phyloP scores from a whole-genome alignment of 2,888 invertebrate genomes.

The Adineta ricciae region DNA sequence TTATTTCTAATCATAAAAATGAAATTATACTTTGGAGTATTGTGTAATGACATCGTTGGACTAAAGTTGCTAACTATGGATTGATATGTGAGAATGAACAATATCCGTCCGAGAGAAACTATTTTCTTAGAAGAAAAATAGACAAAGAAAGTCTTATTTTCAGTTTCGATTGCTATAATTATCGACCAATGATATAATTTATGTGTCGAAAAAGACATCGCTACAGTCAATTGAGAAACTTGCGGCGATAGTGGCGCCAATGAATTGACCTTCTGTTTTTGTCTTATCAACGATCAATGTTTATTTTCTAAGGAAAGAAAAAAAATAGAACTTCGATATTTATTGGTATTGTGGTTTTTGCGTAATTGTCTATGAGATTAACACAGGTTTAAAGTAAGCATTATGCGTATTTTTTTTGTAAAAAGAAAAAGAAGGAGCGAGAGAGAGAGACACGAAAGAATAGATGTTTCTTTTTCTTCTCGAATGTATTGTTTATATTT shows the following conservation, averaged over 20 bases:
- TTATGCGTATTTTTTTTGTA: background rate
- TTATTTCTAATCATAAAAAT: background rate
- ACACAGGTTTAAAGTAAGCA: background rate
- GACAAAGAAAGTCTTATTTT: background rate
- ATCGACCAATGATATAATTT: background rate
- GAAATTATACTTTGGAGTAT: background rate
- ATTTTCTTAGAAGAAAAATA: background rate
- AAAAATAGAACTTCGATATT: background rate
- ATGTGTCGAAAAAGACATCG: background rate
- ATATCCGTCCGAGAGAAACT: background rate
- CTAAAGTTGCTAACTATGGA: too few species aligned
- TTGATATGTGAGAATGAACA: background rate
- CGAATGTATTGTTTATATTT: background rate
- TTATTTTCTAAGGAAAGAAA: background rate
- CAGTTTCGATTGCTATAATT: background rate
- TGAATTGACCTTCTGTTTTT: background rate
- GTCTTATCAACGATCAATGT: background rate
- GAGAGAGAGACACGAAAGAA: background rate
- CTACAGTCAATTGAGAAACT: background rate
- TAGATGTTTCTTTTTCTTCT: background rate
- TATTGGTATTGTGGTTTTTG: background rate
- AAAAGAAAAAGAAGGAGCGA: background rate
- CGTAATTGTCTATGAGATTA: background rate
- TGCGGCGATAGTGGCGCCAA: background rate
- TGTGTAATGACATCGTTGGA: background rate